Conservation (phyloP, 2,797 vertebrate species). For the Morus bassanus region DNA sequence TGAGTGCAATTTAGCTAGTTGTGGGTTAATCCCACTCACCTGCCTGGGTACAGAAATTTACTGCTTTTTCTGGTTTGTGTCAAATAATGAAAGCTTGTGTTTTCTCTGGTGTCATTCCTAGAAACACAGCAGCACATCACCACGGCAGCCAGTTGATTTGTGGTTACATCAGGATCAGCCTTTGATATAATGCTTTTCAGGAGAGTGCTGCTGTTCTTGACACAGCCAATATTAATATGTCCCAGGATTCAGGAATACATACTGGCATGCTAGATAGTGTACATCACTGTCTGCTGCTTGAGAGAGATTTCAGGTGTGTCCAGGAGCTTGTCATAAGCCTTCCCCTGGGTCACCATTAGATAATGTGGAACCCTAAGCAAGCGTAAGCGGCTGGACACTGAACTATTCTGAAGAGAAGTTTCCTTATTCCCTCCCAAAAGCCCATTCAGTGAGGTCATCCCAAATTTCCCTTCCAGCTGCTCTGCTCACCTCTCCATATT, state of each 20-base stretch:
- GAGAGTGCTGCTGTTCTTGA: not conserved
- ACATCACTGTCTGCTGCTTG: not conserved
- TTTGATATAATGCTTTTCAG: constrained; percentile 15
- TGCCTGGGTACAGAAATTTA: not conserved
- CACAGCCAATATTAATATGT: not conserved
- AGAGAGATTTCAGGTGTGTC: not conserved
- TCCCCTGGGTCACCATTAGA: not conserved
- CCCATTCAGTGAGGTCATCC: not conserved
- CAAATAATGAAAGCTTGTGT: constrained; percentile 27
- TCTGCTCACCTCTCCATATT: not conserved
- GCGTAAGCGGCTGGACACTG: rapidly evolving
- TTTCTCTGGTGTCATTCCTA: constrained; percentile 27
- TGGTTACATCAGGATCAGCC: not conserved
- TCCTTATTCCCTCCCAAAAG: not conserved
- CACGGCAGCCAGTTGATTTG: constrained; percentile 35
- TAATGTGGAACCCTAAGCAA: not conserved
- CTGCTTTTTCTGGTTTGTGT: not conserved
- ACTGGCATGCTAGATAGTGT: not conserved
- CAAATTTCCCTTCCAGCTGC: not conserved
- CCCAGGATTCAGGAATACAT: not conserved
- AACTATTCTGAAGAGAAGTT: not conserved
- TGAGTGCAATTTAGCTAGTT: not conserved
- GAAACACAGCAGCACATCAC: constrained; percentile 29
- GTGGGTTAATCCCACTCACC: not conserved
- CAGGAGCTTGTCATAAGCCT: not conserved